phyloP scores from a whole-genome alignment of 2,113 vertebrate genomes.

The Microtus pennsylvanicus region DNA sequence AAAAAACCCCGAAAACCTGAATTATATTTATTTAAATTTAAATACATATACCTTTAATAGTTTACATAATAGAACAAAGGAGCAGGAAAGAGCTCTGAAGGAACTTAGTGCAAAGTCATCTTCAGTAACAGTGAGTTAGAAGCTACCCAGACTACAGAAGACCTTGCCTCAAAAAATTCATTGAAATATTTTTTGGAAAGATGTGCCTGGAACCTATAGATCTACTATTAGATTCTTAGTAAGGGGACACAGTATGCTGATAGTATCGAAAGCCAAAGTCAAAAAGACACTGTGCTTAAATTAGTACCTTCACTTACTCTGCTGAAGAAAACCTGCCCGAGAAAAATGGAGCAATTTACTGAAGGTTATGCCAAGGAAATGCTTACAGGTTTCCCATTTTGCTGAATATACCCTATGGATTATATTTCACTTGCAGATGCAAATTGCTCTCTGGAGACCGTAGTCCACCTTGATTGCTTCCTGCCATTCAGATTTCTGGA shows the following conservation, averaged over 20 bases:
- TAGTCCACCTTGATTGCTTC: slow-evolving; percentile 42
- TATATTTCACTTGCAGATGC: slow-evolving; percentile 51
- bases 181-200: slow-evolving; percentile 34
- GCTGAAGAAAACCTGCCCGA: slow-evolving; percentile 52
- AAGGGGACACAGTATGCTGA: slow-evolving; percentile 3
- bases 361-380: slow-evolving; percentile 57
- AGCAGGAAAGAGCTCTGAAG: neutral
- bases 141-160: neutral
- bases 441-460: slow-evolving; percentile 39
- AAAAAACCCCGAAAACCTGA: neutral
- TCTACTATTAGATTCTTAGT: slow-evolving; percentile 39
- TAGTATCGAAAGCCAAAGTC: slow-evolving; percentile 20
- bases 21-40: neutral
- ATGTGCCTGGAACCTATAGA: slow-evolving; percentile 26
- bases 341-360: slow-evolving; percentile 22
- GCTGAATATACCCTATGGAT: slow-evolving; percentile 38
- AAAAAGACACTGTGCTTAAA: slow-evolving; percentile 6
- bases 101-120: neutral
- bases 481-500: slow-evolving; percentile 1
- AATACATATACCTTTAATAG: neutral
- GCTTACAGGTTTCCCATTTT: slow-evolving; percentile 47
- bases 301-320: slow-evolving; percentile 42
- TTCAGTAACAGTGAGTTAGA: neutral
- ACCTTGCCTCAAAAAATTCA: neutral
- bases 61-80: neutral